Conservation (phyloP, 2,888 invertebrate species). For the Lithosia quadra region DNA sequence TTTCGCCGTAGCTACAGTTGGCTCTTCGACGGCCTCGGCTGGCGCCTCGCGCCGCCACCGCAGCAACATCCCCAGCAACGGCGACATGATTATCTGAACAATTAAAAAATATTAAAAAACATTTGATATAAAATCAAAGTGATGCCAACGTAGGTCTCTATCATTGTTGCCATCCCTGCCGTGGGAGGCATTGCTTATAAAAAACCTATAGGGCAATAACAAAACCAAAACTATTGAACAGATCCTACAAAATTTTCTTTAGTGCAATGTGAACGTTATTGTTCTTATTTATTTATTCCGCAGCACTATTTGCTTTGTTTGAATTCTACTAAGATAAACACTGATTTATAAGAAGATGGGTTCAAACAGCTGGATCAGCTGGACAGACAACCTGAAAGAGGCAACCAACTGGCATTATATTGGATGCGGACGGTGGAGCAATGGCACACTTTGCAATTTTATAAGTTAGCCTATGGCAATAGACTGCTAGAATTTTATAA, state of each 20-base stretch:
- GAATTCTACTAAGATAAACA: background rate
- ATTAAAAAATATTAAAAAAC: constrained; percentile 16
- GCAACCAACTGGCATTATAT: background rate
- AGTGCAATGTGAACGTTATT: background rate
- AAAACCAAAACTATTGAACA: background rate
- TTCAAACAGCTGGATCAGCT: background rate
- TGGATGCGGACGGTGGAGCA: background rate
- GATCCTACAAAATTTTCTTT: background rate
- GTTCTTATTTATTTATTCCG: no score
- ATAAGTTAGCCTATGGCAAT: no score
- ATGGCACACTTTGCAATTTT: no score
- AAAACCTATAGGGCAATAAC: background rate
- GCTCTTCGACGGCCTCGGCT: constrained; percentile 47
- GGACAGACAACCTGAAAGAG: background rate
- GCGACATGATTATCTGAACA: constrained; percentile 72
- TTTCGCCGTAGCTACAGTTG: constrained; percentile 26
- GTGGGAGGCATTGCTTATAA: background rate
- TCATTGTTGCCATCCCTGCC: no score
- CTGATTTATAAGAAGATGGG: background rate
- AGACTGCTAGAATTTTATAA: no score
- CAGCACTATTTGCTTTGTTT: background rate
- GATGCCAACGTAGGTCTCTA: background rate
- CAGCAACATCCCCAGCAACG: constrained; percentile 70
- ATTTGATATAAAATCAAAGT: background rate
- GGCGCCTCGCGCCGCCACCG: constrained; percentile 78